Conservation (phyloP, 30 jellyfish, hydroid and myxozoan species). For the Aurelia aurita complex sp. Pacific region DNA sequence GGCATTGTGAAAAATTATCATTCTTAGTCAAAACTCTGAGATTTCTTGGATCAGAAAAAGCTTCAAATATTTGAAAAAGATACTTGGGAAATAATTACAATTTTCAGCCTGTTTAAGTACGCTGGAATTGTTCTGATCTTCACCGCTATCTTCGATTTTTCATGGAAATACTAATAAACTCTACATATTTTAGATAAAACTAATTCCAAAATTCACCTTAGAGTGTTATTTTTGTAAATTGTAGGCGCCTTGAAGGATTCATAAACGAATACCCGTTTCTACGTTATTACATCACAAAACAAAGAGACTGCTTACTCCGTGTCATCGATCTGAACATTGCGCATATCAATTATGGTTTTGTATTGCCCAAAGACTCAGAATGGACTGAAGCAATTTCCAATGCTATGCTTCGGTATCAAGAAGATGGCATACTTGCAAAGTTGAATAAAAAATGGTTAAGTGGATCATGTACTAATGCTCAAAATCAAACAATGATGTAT, state of each 20-base stretch:
- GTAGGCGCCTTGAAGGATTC: constrained; percentile 74
- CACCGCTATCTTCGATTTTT: too few species aligned
- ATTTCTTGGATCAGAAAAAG: not conserved
- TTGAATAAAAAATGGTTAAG: constrained; percentile 69
- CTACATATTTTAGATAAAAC: too few species aligned
- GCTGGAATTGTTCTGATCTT: too few species aligned
- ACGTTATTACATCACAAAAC: constrained; percentile 53
- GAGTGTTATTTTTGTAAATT: not conserved
- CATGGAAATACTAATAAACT: too few species aligned
- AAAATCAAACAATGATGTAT: not conserved
- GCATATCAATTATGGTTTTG: constrained; percentile 55
- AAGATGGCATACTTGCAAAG: constrained; percentile 20
- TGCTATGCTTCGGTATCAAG: constrained; percentile 22
- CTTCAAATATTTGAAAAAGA: too few species aligned
- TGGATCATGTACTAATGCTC: constrained; percentile 22
- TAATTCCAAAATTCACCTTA: too few species aligned
- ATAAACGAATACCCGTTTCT: constrained; percentile 58
- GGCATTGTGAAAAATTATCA: too few species aligned
- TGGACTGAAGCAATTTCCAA: constrained; percentile 26
- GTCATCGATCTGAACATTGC: constrained; percentile 41
- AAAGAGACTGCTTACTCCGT: constrained; percentile 57
- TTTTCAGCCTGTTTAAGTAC: too few species aligned
- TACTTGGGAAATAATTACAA: too few species aligned
- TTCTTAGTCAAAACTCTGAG: not conserved
- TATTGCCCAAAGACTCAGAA: constrained; percentile 44